A percentile compares a stretch with the other conserved stretches of the same genome.
phyloP scores from a whole-genome alignment of 2,888 invertebrate genomes.

The Andricus curvator region DNA sequence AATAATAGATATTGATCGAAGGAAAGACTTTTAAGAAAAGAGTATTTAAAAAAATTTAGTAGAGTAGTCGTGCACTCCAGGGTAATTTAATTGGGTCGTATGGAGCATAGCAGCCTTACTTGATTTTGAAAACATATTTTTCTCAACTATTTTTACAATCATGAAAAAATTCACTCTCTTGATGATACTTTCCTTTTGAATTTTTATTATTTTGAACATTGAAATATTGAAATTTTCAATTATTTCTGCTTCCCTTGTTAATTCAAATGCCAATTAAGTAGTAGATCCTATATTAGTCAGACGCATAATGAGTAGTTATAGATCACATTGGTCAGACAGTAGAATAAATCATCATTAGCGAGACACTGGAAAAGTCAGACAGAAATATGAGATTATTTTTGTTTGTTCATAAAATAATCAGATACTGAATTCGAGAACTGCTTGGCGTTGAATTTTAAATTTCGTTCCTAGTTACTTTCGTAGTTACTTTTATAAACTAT shows the following conservation, averaged over 20 bases:
- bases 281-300: constrained; percentile 9
- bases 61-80: constrained; percentile 42
- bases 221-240: not conserved
- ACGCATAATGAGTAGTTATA: not conserved
- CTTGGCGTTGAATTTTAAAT: too few relatives aligned
- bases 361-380: not conserved
- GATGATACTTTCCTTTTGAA: not conserved
- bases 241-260: too few relatives aligned
- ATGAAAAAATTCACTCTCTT: not conserved
- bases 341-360: not conserved
- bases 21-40: not conserved
- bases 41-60: not conserved
- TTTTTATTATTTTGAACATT: not conserved
- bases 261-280: constrained; percentile 10
- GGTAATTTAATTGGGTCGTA: constrained; percentile 1
- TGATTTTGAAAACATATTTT: not conserved
- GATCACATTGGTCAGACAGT: not conserved
- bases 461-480: too few relatives aligned
- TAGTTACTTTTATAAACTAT: not conserved
- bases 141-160: not conserved
- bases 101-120: not conserved
- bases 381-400: not conserved
- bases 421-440: too few relatives aligned
- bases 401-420: too few relatives aligned
- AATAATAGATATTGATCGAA: not conserved